These are phyloP conservation scores for Drosophila parabipectinata DNA, from an alignment of 1,140 invertebrate species.

Conservation along the genomic window DNA sequence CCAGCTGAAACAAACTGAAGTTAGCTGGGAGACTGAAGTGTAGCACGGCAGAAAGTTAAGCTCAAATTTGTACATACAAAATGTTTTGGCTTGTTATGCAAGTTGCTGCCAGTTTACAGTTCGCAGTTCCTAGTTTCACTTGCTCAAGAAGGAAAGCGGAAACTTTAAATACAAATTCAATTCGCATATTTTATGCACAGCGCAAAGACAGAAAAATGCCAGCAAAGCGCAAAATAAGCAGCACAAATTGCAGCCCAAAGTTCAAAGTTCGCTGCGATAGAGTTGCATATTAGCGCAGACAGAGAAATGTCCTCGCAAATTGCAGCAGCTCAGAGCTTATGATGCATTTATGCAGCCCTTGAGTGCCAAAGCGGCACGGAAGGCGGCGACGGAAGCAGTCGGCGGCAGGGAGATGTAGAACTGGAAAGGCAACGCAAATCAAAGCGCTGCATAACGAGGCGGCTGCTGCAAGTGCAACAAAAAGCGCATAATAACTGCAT, in stretches of 20 bases:
- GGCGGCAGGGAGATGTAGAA: not conserved
- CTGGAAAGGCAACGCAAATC: slow-evolving; percentile 48
- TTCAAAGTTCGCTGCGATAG: slow-evolving; percentile 69
- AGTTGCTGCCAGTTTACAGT: slow-evolving; percentile 45
- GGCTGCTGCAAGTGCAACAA: slow-evolving; percentile 73
- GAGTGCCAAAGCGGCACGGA: slow-evolving; percentile 43
- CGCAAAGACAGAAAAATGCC: slow-evolving; percentile 65
- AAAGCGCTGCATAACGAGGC: slow-evolving; percentile 67
- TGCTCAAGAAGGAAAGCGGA: slow-evolving; percentile 45
- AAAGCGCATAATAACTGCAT: slow-evolving; percentile 80
- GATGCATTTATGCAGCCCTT: slow-evolving; percentile 76
- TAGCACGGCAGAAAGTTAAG: slow-evolving; percentile 63
- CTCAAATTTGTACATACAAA: slow-evolving; percentile 77
- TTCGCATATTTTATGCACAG: slow-evolving; percentile 79
- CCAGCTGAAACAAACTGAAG: slow-evolving; percentile 9
- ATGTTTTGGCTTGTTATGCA: slow-evolving; percentile 78
- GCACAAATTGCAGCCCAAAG: slow-evolving; percentile 64
- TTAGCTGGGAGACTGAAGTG: slow-evolving; percentile 5
- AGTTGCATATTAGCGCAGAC: slow-evolving; percentile 72
- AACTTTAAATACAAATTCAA: slow-evolving; percentile 82
- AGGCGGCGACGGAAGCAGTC: not conserved
- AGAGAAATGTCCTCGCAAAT: slow-evolving; percentile 70
- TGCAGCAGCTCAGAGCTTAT: slow-evolving; percentile 68
- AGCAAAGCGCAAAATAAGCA: slow-evolving; percentile 78
- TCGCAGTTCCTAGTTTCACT: not conserved